Base-by-base conservation (phyloP, 2,888 invertebrate genomes). In the Polietes domitor region DNA sequence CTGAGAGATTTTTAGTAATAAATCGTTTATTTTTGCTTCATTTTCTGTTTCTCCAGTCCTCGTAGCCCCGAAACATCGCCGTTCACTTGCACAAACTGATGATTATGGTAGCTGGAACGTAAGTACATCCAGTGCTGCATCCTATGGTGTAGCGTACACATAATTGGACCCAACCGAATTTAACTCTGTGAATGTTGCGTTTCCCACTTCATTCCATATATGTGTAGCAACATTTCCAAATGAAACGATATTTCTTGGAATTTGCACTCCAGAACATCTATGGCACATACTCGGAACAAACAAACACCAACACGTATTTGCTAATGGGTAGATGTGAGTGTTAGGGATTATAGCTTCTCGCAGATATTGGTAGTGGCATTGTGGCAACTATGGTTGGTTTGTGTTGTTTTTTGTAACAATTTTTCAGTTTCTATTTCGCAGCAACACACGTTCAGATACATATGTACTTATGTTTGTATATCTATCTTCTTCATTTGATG, bases 321-420 rank as follows among this genome's bases (percentile, higher is more conserved):
- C 58, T 28, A 17, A 55, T 55, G 41, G 24, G 21, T 41, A 50
- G 37, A 28, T 15, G 72, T 55, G 79, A 65, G 41, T 58, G 61
- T 28, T 47, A 43, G 15, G 61, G 26, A 76, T 32, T 55, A 53
- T 53, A 55, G 76, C 65, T 79, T 75, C 71, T 41, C 21, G 1
- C 63, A 10, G n/a, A 26, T 65, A 63, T 77, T 63, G 21, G 77
- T 12, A 37, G 74, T 80, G 83, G 77, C n/a, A 53, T 77, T 80
- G 80, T 65, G 83, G 83, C 75, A 58, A 65, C 63, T 63, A 72
- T 72, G 55, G 83, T 71, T 74, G 19, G 63, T 63, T 32, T 32
- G 37, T 28, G 63, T 63, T 63, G 71, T 72, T 26, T 32, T 26
- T 68, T 32, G 9, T 17, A 63, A 28, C 28, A 32, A 63, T 63